Conservation (phyloP, 2,113 vertebrate genomes). For the Plecotus auritus region DNA sequence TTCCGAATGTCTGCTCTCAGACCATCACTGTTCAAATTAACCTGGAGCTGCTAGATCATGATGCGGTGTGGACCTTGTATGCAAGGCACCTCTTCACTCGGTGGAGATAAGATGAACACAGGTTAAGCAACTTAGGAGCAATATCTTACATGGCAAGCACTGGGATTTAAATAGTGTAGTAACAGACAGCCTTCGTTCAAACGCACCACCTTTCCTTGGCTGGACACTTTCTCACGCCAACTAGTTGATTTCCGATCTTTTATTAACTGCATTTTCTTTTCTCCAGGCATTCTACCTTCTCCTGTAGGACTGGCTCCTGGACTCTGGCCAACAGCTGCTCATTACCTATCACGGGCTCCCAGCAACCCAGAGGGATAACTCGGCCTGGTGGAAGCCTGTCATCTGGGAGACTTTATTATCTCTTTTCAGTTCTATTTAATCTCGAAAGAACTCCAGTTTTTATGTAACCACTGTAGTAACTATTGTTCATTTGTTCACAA, state of each 20-base stretch:
- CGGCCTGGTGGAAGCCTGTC: background rate
- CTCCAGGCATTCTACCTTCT: background rate
- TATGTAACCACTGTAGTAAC: background rate
- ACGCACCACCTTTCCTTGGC: background rate
- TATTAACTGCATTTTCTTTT: background rate
- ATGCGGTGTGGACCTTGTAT: background rate
- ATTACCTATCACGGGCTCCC: background rate
- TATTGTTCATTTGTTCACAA: background rate
- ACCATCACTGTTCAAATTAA: slow-evolving; percentile 7
- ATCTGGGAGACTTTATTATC: background rate
- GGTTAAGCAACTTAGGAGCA: background rate
- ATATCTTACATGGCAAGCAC: background rate
- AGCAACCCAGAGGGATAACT: background rate
- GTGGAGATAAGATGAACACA: background rate
- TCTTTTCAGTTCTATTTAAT: background rate
- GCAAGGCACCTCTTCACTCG: background rate
- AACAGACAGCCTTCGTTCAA: background rate
- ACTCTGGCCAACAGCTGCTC: background rate
- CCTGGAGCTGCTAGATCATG: background rate
- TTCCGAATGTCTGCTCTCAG: background rate
- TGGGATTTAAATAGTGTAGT: background rate
- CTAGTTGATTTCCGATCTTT: background rate
- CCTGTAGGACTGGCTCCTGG: background rate
- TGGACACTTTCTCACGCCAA: background rate
- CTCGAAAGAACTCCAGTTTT: background rate